Percentiles rank a stretch among this genome's conserved stretches.
These are phyloP conservation scores for Rhea americana DNA, from an alignment of 2,113 vertebrate genomes.

Conservation along the genomic window DNA sequence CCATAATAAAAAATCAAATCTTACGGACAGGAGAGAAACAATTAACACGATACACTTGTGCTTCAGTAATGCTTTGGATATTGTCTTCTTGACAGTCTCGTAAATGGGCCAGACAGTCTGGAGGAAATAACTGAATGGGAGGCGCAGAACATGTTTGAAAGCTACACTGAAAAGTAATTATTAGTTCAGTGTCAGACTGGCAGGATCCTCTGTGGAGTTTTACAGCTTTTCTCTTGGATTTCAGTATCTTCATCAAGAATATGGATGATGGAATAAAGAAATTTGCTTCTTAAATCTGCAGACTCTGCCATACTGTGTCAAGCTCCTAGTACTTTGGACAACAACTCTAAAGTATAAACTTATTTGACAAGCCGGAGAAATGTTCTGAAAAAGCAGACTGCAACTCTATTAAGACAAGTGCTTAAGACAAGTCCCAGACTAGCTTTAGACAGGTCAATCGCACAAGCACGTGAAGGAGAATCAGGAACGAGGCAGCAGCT, in stretches of 20 bases:
- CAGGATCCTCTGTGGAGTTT: neutral
- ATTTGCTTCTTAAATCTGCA: neutral
- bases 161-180: no score
- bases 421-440: neutral
- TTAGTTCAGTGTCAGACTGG: no score
- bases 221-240: neutral
- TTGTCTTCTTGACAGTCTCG: no score
- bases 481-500: neutral
- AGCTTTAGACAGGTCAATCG: neutral
- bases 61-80: neutral
- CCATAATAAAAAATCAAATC: neutral
- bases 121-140: no score
- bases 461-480: accelerated
- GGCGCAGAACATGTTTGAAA: no score
- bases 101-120: no score
- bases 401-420: neutral
- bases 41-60: neutral
- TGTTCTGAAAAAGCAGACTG: neutral
- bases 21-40: neutral
- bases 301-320: neutral
- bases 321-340: neutral
- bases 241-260: neutral
- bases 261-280: neutral
- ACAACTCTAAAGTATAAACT: neutral
- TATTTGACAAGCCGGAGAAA: neutral